Conservation (phyloP, 2,113 vertebrate species). For the Xenopus laevis region DNA sequence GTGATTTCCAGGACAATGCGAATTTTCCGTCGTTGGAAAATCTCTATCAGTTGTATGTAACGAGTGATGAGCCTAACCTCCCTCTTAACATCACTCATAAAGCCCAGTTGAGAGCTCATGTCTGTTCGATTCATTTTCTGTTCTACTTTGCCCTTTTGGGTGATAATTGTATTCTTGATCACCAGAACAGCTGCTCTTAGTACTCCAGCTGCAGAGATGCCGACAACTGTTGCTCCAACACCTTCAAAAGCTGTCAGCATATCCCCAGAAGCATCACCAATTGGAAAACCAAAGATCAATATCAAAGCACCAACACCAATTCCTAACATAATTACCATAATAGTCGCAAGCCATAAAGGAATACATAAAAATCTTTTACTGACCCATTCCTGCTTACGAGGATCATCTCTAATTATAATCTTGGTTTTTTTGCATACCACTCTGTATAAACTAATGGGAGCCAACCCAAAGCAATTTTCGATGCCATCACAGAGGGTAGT, state of each 20-base stretch:
- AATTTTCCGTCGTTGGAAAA: constrained; percentile 69
- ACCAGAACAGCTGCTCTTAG: constrained; percentile 53
- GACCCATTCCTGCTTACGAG: constrained; percentile 54
- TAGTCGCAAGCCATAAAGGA: constrained; percentile 62
- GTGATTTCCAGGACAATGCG: constrained; percentile 72
- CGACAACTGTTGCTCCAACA: constrained; percentile 59
- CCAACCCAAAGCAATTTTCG: constrained; percentile 63
- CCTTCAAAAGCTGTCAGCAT: constrained; percentile 50
- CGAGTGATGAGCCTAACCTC: constrained; percentile 67
- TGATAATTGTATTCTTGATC: constrained; percentile 65
- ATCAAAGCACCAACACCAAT: constrained; percentile 48
- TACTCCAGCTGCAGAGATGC: constrained; percentile 58
- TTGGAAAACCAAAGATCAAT: constrained; percentile 47
- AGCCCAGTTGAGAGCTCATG: constrained; percentile 69
- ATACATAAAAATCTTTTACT: constrained; percentile 65
- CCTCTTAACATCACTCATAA: constrained; percentile 74
- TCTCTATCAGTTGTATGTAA: constrained; percentile 74
- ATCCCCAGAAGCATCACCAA: constrained; percentile 23
- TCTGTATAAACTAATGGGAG: constrained; percentile 64
- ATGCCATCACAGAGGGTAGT: constrained; percentile 66
- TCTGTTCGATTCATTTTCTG: constrained; percentile 64
- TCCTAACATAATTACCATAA: constrained; percentile 48
- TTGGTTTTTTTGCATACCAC: constrained; percentile 52
- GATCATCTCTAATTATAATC: constrained; percentile 49
- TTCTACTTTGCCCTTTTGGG: constrained; percentile 60